A percentile compares a stretch with the other conserved stretches of the same genome.
These are phyloP conservation scores for Stenopsyche tienmushanensis DNA, from an alignment of 1,140 invertebrate genomes.

Conservation along the genomic window DNA sequence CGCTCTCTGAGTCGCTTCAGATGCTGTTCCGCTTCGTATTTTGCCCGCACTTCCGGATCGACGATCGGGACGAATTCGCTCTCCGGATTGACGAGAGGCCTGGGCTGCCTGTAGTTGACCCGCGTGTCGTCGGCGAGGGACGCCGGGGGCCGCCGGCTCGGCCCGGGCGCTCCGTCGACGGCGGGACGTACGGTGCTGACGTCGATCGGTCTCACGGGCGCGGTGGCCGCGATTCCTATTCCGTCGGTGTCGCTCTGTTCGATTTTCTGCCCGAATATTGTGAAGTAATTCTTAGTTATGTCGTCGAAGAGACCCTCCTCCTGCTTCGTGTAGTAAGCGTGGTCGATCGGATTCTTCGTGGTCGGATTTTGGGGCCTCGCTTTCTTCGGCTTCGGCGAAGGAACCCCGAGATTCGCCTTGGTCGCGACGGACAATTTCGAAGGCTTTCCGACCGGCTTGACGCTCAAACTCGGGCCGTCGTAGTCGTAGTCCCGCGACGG, in stretches of 20 bases:
- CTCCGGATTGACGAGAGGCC: constrained; percentile 65
- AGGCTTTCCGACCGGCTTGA: constrained; percentile 6
- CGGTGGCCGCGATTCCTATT: constrained; percentile 54
- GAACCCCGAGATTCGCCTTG: constrained; percentile 37
- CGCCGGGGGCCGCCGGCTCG: constrained; percentile 44
- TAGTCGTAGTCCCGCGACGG: constrained; percentile 50
- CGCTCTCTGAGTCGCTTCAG: constrained; percentile 31
- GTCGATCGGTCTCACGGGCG: constrained; percentile 47
- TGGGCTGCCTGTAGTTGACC: constrained; percentile 62
- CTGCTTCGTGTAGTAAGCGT: constrained; percentile 70
- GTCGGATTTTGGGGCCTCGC: constrained; percentile 47
- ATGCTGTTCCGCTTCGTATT: constrained; percentile 37
- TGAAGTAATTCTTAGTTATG: constrained; percentile 75
- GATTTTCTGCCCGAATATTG: constrained; percentile 72
- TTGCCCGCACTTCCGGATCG: constrained; percentile 43
- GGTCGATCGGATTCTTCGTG: constrained; percentile 63
- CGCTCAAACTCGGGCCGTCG: constrained; percentile 43
- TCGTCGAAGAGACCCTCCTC: constrained; percentile 71
- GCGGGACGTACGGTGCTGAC: constrained; percentile 24
- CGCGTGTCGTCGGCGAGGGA: constrained; percentile 62
- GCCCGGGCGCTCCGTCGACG: constrained; percentile 28
- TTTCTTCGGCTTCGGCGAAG: constrained; percentile 30
- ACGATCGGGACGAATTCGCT: constrained; percentile 62
- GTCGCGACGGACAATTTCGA: constrained; percentile 30
- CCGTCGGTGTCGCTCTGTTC: constrained; percentile 56